Percentiles rank a stretch among this genome's conserved stretches.
Evolutionary conservation across 53 echinoderm and acorn worm species (phyloP).

Genomic region (Hippasteria phrygiana): DNA sequence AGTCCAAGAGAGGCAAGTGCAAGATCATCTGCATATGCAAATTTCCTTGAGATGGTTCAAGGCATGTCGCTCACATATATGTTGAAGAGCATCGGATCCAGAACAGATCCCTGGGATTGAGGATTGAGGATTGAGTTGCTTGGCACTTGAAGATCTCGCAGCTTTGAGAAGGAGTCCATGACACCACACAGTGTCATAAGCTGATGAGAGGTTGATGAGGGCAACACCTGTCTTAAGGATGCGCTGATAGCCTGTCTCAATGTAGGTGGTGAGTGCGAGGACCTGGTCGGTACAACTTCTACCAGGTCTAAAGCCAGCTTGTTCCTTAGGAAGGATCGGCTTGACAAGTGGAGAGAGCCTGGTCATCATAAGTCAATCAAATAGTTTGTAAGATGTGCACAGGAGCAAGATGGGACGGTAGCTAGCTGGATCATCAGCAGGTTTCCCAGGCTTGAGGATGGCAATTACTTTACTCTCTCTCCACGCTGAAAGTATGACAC

Average conservation of each 20-base stretch:
- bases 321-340: slow-evolving; percentile 6
- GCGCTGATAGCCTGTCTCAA: not conserved
- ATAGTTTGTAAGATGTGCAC: slow-evolving; percentile 29
- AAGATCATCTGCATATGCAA: no score
- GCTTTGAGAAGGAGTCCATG: not conserved
- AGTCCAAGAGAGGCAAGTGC: no score
- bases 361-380: slow-evolving; percentile 1
- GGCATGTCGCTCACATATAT: no score
- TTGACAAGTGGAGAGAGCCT: slow-evolving; percentile 27
- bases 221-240: not conserved
- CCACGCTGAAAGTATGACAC: not conserved
- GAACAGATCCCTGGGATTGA: no score
- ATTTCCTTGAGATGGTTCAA: no score
- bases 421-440: slow-evolving; percentile 25
- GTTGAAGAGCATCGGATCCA: no score
- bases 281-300: slow-evolving; percentile 23
- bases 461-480: slow-evolving; percentile 18
- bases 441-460: slow-evolving; percentile 15
- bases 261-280: slow-evolving; percentile 3
- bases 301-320: slow-evolving; percentile 44
- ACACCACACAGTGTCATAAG: slow-evolving; percentile 12
- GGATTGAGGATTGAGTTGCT: no score
- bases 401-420: slow-evolving; percentile 19
- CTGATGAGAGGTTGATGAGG: not conserved
- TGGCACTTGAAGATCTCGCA: not conserved